A percentile compares a stretch with the other conserved stretches of the same genome.
These are phyloP conservation scores for Axea sp. DNA, from an alignment of 2,888 invertebrate species.

Conservation along the genomic window DNA sequence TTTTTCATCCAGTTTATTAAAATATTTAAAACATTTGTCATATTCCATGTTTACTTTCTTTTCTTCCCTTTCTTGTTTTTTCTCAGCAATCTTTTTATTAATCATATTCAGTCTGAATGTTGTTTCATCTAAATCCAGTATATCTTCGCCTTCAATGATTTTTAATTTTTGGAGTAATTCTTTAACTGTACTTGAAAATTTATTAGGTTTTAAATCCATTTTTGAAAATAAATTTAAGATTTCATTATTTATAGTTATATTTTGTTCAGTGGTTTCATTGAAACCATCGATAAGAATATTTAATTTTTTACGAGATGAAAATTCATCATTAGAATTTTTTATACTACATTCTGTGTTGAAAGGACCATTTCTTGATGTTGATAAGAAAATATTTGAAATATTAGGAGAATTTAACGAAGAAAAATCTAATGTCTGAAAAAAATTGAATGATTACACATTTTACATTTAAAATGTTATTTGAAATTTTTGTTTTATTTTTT, in stretches of 20 bases:
- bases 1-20: slow-evolving; percentile 65
- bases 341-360: neutral
- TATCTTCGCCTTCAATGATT: slow-evolving; percentile 68
- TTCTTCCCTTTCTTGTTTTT: slow-evolving; percentile 66
- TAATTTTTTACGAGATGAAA: slow-evolving; percentile 43
- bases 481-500: too few species aligned
- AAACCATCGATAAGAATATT: slow-evolving; percentile 66
- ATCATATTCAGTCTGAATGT: slow-evolving; percentile 65
- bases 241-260: slow-evolving; percentile 66
- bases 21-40: slow-evolving; percentile 66
- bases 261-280: slow-evolving; percentile 70
- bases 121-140: slow-evolving; percentile 67
- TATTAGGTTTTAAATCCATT: slow-evolving; percentile 68
- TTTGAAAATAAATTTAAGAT: slow-evolving; percentile 64
- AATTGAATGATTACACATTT: neutral
- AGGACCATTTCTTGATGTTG: neutral
- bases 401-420: neutral
- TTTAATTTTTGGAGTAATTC: slow-evolving; percentile 67
- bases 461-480: too few species aligned
- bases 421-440: slow-evolving; percentile 10
- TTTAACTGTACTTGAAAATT: slow-evolving; percentile 66
- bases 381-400: slow-evolving; percentile 15
- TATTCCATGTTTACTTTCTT: slow-evolving; percentile 66
- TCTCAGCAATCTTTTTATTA: slow-evolving; percentile 65
- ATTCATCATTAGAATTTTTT: neutral